phyloP scores from a whole-genome alignment of 2,888 invertebrate genomes.

The Orgyia antiqua region DNA sequence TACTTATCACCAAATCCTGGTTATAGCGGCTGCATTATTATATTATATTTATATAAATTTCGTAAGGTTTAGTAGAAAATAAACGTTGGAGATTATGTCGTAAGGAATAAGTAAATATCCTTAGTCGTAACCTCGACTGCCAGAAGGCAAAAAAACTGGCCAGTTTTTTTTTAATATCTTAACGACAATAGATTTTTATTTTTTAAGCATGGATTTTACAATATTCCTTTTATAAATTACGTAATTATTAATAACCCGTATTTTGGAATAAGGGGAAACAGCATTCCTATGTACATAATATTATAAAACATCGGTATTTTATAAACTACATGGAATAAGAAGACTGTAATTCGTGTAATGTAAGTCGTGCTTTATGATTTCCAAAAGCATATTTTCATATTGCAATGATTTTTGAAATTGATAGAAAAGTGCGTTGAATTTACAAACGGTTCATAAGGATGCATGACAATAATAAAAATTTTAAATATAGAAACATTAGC shows the following conservation, averaged over 20 bases:
- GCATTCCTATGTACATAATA: slow-evolving; percentile 34
- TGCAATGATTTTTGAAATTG: slow-evolving; percentile 12
- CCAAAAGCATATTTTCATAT: no score
- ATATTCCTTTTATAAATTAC: slow-evolving; percentile 28
- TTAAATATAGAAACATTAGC: slow-evolving; percentile 31
- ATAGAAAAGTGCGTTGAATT: slow-evolving; percentile 12
- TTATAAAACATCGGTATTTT: no score
- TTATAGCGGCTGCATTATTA: slow-evolving; percentile 47
- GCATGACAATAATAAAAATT: slow-evolving; percentile 14
- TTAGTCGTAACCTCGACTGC: no score
- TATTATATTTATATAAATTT: slow-evolving; percentile 42
- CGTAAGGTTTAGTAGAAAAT: slow-evolving; percentile 20
- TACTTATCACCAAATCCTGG: slow-evolving; percentile 52
- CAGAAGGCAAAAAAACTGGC: no score
- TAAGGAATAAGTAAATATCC: background rate
- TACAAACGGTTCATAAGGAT: slow-evolving; percentile 13
- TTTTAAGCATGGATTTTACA: slow-evolving; percentile 47
- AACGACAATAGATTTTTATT: slow-evolving; percentile 24
- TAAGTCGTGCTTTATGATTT: no score
- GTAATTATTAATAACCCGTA: slow-evolving; percentile 47
- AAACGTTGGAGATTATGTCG: slow-evolving; percentile 2
- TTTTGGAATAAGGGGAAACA: slow-evolving; percentile 5
- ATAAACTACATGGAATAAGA: no score
- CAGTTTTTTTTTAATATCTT: no score
- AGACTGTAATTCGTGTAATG: no score